phyloP scores from a whole-genome alignment of 2,888 invertebrate genomes.

The Acanthoscelides obtectus region DNA sequence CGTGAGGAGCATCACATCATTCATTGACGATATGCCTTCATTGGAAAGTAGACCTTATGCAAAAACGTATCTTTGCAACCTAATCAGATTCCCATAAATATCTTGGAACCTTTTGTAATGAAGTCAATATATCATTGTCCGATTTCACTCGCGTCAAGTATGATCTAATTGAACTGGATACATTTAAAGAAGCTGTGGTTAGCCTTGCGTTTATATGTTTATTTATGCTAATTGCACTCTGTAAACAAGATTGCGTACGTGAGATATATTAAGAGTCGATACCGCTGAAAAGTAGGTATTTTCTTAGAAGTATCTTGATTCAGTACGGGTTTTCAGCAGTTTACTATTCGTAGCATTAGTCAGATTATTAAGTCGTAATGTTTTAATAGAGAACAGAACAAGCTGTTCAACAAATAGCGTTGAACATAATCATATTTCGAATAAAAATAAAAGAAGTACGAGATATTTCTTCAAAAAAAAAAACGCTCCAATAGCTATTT shows the following conservation, averaged over 20 bases:
- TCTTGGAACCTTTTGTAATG: not conserved
- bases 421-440: too few relatives aligned
- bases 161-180: not conserved
- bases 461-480: too few relatives aligned
- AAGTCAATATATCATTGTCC: not conserved
- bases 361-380: too few relatives aligned
- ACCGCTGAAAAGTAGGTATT: not conserved
- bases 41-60: too few relatives aligned
- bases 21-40: too few relatives aligned
- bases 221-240: not conserved
- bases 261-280: not conserved
- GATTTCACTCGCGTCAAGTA: not conserved
- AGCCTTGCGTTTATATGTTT: not conserved
- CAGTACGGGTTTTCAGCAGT: not conserved
- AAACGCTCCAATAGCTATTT: too few relatives aligned
- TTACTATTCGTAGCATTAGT: too few relatives aligned
- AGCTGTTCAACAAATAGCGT: too few relatives aligned
- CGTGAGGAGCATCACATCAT: too few relatives aligned
- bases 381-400: too few relatives aligned
- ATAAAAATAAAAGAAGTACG: too few relatives aligned
- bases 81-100: not conserved
- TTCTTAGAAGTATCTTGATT: not conserved
- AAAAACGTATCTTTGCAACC: not conserved
- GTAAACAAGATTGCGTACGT: not conserved
- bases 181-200: not conserved